These are phyloP conservation scores for Fistularia tabacaria DNA, from an alignment of 2,797 vertebrate genomes.

Conservation along the genomic window DNA sequence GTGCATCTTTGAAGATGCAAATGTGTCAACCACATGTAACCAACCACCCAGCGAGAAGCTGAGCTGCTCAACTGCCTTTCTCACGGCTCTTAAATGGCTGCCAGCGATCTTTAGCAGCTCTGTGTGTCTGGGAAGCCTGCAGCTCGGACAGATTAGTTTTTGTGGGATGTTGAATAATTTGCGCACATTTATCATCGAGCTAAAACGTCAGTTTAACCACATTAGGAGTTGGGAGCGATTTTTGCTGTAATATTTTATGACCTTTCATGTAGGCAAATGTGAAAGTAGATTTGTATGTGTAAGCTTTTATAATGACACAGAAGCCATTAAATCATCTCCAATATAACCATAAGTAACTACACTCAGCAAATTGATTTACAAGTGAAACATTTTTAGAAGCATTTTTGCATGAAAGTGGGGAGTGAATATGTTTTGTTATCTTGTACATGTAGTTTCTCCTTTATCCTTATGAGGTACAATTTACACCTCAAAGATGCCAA, in stretches of 20 bases:
- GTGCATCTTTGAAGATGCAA: constrained; percentile 74
- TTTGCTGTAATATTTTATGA: constrained; percentile 38
- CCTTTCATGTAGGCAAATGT: constrained; percentile 26
- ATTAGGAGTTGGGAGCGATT: constrained; percentile 22
- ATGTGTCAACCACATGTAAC: constrained; percentile 73
- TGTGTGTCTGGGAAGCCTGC: constrained; percentile 38
- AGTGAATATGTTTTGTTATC: constrained; percentile 3
- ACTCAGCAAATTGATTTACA: constrained; percentile 33
- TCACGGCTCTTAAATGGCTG: constrained; percentile 71
- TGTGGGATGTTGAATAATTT: constrained; percentile 55
- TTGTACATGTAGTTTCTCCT: constrained; percentile 5
- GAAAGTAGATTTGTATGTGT: constrained; percentile 3
- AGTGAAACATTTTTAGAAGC: too few species aligned
- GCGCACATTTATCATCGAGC: constrained; percentile 45
- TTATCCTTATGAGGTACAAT: constrained; percentile 43
- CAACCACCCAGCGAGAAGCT: constrained; percentile 64
- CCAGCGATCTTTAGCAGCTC: constrained; percentile 59
- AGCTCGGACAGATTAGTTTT: constrained; percentile 50
- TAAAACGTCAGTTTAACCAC: constrained; percentile 40
- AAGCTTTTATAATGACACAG: constrained; percentile 16
- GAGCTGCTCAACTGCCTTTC: constrained; percentile 63
- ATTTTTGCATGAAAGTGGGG: constrained; percentile 13
- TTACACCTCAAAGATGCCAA: constrained; percentile 39
- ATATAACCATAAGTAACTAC: constrained; percentile 6
- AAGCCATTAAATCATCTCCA: constrained; percentile 21